phyloP scores from a whole-genome alignment of 2,797 vertebrate genomes.

The Heterohyrax brucei region DNA sequence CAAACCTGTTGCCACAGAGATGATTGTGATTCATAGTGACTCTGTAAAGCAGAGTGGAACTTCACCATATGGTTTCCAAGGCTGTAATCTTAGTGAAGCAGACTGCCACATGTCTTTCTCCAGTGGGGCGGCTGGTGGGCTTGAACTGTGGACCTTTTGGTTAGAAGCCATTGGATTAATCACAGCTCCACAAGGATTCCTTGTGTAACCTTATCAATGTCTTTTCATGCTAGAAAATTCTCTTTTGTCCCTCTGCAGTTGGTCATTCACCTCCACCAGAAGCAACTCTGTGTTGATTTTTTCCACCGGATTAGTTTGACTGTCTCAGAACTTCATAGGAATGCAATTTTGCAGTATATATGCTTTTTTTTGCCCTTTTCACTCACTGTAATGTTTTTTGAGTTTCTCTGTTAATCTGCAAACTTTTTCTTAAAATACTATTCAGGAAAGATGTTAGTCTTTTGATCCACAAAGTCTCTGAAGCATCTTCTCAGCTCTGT shows the following conservation, averaged over 20 bases:
- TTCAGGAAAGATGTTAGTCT: conserved; percentile 35
- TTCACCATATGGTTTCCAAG: background rate
- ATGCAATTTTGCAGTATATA: background rate
- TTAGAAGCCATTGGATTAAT: too few relatives aligned
- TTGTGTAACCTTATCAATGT: background rate
- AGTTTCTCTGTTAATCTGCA: background rate
- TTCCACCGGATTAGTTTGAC: background rate
- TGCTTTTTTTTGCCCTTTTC: background rate
- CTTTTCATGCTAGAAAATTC: background rate
- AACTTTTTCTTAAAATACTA: conserved; percentile 8
- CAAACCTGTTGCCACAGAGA: too few relatives aligned
- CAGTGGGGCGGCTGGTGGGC: too few relatives aligned
- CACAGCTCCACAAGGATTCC: too few relatives aligned
- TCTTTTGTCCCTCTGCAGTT: background rate
- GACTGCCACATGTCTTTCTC: background rate
- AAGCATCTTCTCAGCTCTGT: background rate
- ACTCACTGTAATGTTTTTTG: background rate
- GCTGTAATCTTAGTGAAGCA: background rate
- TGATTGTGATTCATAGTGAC: too few relatives aligned
- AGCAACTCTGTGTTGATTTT: background rate
- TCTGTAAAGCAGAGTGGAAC: too few relatives aligned
- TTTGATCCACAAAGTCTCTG: background rate
- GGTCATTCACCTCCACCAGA: background rate
- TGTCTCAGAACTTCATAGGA: background rate
- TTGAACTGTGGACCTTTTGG: too few relatives aligned